phyloP scores from a whole-genome alignment of 2,113 vertebrate genomes.

The Aldabrachelys gigantea region DNA sequence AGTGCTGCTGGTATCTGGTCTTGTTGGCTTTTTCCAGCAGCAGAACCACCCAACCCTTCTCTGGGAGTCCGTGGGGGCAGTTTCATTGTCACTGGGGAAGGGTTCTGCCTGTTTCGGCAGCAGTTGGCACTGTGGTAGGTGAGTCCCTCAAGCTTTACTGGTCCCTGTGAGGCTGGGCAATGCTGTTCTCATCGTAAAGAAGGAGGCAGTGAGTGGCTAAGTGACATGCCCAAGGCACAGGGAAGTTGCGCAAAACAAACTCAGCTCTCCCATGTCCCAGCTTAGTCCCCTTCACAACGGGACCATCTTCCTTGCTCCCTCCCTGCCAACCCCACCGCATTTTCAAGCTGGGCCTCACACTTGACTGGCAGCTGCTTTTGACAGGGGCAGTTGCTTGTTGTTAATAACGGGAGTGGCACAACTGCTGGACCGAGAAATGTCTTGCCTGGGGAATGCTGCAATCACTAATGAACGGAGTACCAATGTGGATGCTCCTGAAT shows the following conservation, averaged over 20 bases:
- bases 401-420: not conserved
- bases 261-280: no score
- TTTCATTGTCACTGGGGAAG: not conserved
- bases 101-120: not conserved
- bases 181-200: not conserved
- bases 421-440: not conserved
- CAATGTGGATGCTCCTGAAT: not conserved
- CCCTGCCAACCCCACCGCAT: not conserved
- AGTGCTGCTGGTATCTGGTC: no score
- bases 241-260: not conserved
- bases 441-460: not conserved
- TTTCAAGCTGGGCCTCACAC: not conserved
- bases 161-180: not conserved
- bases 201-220: not conserved
- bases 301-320: not conserved
- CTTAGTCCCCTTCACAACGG: not conserved
- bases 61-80: not conserved
- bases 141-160: not conserved
- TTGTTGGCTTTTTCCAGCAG: not conserved
- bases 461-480: accelerated
- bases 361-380: not conserved
- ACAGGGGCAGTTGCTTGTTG: not conserved
- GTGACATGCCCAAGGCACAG: not conserved
- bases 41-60: not conserved
- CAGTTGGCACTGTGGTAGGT: not conserved